Evolutionary conservation across 2,888 invertebrate species (phyloP).

Genomic region (Taenaris catops): DNA sequence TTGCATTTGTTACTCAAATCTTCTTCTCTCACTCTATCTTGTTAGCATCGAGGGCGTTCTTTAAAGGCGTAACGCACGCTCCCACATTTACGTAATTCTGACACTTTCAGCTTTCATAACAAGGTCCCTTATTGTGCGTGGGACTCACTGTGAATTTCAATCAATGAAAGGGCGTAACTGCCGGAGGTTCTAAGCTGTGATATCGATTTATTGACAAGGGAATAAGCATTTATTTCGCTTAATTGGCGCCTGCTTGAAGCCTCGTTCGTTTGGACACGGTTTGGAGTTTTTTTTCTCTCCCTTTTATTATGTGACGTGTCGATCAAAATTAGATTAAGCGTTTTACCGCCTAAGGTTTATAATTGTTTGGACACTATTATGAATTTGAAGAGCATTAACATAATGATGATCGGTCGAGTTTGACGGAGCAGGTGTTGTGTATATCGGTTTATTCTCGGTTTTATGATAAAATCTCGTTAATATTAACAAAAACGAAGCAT

Average conservation of each 20-base stretch:
- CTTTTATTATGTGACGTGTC: constrained; percentile 30
- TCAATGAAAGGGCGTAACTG: constrained; percentile 69
- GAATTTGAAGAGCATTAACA: constrained; percentile 67
- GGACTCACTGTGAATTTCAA: constrained; percentile 49
- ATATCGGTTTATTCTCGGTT: constrained; percentile 73
- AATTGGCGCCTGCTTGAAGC: constrained; percentile 65
- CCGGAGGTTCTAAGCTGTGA: constrained; percentile 51
- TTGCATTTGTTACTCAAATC: constrained; percentile 41
- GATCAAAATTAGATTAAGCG: constrained; percentile 46
- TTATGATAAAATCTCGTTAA: constrained; percentile 74
- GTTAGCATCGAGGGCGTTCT: constrained; percentile 70
- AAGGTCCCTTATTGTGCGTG: constrained; percentile 69
- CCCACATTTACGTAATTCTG: constrained; percentile 72
- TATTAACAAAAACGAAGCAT: constrained; percentile 47
- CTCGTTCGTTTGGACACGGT: constrained; percentile 62
- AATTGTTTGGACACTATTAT: constrained; percentile 37
- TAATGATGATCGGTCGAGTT: constrained; percentile 70
- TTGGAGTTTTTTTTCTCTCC: constrained; percentile 42
- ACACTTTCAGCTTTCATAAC: constrained; percentile 74
- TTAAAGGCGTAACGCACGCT: constrained; percentile 74
- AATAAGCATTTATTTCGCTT: constrained; percentile 73
- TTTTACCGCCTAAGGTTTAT: constrained; percentile 39
- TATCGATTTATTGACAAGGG: constrained; percentile 70
- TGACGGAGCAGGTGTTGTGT: constrained; percentile 74
- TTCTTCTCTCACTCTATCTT: constrained; percentile 64